These are phyloP conservation scores for Myotis myotis DNA, from an alignment of 2,797 vertebrate genomes.

Conservation along the genomic window DNA sequence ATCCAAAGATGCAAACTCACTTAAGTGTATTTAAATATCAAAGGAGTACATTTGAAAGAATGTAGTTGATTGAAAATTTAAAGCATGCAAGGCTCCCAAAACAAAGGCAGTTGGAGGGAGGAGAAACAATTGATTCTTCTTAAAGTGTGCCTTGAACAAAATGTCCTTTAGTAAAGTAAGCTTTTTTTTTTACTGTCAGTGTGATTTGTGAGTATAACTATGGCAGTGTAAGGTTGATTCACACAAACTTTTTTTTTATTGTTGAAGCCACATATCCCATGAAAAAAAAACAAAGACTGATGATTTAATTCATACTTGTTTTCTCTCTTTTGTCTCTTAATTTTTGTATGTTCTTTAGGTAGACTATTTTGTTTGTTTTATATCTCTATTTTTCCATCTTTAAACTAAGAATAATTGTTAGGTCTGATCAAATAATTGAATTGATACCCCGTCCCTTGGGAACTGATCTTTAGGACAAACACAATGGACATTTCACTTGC, in stretches of 20 bases:
- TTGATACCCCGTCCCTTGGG: too few species aligned
- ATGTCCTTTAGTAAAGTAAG: neutral
- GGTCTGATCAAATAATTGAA: too few species aligned
- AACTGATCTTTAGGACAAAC: too few species aligned
- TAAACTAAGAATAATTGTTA: neutral
- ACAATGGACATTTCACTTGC: too few species aligned
- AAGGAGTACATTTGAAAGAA: neutral
- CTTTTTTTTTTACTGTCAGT: neutral
- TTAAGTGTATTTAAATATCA: slow-evolving; percentile 21
- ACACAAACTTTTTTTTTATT: neutral
- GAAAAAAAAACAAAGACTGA: neutral
- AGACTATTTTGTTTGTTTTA: neutral
- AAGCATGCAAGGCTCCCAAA: neutral
- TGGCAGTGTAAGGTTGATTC: neutral
- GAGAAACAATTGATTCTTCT: neutral
- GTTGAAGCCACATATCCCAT: neutral
- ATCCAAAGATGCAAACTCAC: neutral
- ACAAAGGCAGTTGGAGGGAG: neutral
- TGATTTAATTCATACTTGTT: neutral
- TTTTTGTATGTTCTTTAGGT: neutral
- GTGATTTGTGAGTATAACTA: neutral
- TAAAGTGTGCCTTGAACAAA: neutral
- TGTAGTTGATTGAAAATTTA: neutral
- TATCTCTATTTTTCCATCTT: neutral
- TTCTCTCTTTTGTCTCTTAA: neutral